Evolutionary conservation across 2,113 vertebrate genomes (phyloP).

Genomic region (Ceyx cyanopectus): DNA sequence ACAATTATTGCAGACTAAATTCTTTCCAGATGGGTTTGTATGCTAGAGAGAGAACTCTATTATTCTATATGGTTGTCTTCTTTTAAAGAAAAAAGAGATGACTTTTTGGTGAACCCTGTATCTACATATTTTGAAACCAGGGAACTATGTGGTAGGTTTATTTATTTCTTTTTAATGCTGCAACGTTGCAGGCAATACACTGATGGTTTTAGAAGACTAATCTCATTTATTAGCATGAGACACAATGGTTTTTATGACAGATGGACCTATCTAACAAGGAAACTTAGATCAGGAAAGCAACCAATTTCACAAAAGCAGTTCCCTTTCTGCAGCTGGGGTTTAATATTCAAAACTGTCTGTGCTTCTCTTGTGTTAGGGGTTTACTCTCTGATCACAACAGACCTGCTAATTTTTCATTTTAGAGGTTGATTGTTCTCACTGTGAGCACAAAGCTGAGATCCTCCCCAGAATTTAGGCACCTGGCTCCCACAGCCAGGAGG

Average conservation of each 20-base stretch:
- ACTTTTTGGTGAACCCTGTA: slow-evolving; percentile 63
- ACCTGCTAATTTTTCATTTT: neutral
- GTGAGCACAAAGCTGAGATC: neutral
- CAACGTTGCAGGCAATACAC: neutral
- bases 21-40: slow-evolving; percentile 66
- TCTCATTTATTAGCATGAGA: neutral
- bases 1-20: slow-evolving; percentile 58
- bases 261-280: neutral
- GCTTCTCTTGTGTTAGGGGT: neutral
- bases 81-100: slow-evolving; percentile 39
- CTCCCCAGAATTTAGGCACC: neutral
- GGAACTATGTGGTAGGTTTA: neutral
- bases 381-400: neutral
- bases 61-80: slow-evolving; percentile 43
- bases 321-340: neutral
- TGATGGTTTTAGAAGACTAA: slow-evolving; percentile 4
- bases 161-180: slow-evolving; percentile 5
- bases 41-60: slow-evolving; percentile 62
- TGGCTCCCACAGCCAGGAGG: neutral
- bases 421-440: neutral
- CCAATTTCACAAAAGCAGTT: neutral
- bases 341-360: neutral
- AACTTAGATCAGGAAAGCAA: neutral
- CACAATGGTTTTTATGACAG: neutral
- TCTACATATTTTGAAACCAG: slow-evolving; percentile 10